These are phyloP conservation scores for Serinus canaria DNA, from an alignment of 2,113 vertebrate species.

Conservation along the genomic window DNA sequence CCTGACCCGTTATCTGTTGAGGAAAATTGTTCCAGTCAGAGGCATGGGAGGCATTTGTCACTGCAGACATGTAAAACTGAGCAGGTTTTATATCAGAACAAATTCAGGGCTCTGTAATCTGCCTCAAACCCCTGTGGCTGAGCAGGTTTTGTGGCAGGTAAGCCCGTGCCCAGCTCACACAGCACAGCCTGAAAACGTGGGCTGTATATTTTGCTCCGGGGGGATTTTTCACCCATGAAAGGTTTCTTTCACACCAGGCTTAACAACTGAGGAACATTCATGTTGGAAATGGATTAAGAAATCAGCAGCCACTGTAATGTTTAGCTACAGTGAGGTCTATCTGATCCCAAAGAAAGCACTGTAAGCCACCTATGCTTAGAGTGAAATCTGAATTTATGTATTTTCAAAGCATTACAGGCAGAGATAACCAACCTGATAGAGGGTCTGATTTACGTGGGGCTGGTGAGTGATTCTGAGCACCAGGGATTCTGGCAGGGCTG, in stretches of 20 bases:
- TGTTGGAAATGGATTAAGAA: conserved; percentile 42
- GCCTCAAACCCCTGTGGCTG: neutral
- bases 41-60: neutral
- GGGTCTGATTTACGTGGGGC: neutral
- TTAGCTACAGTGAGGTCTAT: neutral
- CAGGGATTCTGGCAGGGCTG: neutral
- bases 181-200: neutral
- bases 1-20: neutral
- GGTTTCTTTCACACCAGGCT: conserved; percentile 35
- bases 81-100: neutral
- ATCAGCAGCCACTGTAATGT: neutral
- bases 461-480: neutral
- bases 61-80: neutral
- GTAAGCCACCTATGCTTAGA: conserved; percentile 19
- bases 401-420: conserved; percentile 42
- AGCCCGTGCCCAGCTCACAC: neutral
- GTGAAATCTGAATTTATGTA: conserved; percentile 48
- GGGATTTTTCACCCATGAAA: conserved; percentile 22
- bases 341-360: conserved; percentile 39
- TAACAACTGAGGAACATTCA: neutral
- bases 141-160: conserved; percentile 6
- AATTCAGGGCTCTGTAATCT: neutral
- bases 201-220: conserved; percentile 9
- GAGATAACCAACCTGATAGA: conserved; percentile 37
- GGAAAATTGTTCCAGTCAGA: neutral